Base-by-base conservation (phyloP, 2,888 invertebrate genomes). In the Eristalinus aeneus region DNA sequence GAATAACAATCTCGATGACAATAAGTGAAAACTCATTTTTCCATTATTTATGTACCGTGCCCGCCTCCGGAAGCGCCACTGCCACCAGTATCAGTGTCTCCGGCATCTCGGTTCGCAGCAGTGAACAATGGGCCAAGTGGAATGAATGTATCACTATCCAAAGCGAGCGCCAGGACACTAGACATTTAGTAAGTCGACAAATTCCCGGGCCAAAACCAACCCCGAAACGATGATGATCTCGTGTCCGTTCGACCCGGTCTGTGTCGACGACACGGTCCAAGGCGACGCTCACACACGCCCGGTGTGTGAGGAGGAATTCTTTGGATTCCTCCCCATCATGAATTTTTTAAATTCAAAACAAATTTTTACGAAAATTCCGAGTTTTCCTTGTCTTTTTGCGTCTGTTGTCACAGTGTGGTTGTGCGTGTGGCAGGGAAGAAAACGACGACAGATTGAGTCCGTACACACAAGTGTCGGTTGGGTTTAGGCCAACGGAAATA, bases 321-420 rank as follows among this genome's bases (percentile, higher is more conserved):
- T 75, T 9, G 67, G 11, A 27, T 63, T n/a, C 54, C 11, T 23
- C n/a, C 8, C 0, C 46, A 34, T 27, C 54, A 68, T 39, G 12
- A 64, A 31, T 76, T 36, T 69, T 69, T 72, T 58, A 78, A 78
- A 78, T 72, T 78, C 77, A 73, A 78, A 76, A 79, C 2, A 63
- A 83, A 61, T 69, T 83, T 79, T 79, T 79, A 74, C 69, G 79
- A 65, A 74, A 83, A 74, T 79, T 83, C 78, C 79, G 69, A 74
- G 69, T 64, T 79, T 46, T 16, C 16, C 1, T 73, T 64, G 69
- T 79, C 64, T 16, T 36, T 63, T 8, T n/a, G 22, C 36, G n/a
- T 27, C 23, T 23, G 23, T 12, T 23, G 65, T 46, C 4, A 22
- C 46, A 16, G 53, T n/a, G 8, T 6, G 56, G 23, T 2, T 56